A percentile compares a stretch with the other conserved stretches of the same genome.
These are phyloP conservation scores for Alviniconcha marisindica DNA, from an alignment of 1,140 invertebrate species.

Conservation along the genomic window DNA sequence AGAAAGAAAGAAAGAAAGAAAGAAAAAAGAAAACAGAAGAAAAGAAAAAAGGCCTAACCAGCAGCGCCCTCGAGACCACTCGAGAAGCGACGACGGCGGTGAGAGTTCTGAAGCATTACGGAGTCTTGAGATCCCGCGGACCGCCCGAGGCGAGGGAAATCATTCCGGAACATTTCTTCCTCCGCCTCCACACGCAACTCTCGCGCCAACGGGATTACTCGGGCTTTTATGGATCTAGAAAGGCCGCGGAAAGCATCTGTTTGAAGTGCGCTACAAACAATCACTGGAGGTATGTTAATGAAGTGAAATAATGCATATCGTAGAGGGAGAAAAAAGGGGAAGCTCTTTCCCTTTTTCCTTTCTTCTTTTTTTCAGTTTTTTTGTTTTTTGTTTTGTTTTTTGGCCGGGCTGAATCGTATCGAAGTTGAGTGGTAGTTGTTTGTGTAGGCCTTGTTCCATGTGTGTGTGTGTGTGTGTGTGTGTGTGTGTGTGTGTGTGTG, in stretches of 20 bases:
- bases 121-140: not conserved
- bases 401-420: not conserved
- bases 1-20: too few relatives aligned
- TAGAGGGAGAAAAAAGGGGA: not conserved
- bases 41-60: too few relatives aligned
- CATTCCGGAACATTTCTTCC: not conserved
- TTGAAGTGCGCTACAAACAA: constrained; percentile 17
- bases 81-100: too few relatives aligned
- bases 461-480: constrained; percentile 3
- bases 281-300: constrained; percentile 9
- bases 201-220: not conserved
- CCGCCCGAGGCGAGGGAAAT: not conserved
- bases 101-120: too few relatives aligned
- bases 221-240: constrained; percentile 6
- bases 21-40: too few relatives aligned
- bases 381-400: not conserved
- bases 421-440: not conserved
- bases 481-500: constrained; percentile 3
- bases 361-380: too few relatives aligned
- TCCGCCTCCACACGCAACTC: not conserved
- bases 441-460: not conserved
- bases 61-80: too few relatives aligned
- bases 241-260: not conserved
- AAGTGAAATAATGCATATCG: constrained; percentile 19
- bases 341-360: too few relatives aligned